Evolutionary conservation across 2,113 vertebrate genomes (phyloP).

Genomic region (Tachuris rubrigastra): DNA sequence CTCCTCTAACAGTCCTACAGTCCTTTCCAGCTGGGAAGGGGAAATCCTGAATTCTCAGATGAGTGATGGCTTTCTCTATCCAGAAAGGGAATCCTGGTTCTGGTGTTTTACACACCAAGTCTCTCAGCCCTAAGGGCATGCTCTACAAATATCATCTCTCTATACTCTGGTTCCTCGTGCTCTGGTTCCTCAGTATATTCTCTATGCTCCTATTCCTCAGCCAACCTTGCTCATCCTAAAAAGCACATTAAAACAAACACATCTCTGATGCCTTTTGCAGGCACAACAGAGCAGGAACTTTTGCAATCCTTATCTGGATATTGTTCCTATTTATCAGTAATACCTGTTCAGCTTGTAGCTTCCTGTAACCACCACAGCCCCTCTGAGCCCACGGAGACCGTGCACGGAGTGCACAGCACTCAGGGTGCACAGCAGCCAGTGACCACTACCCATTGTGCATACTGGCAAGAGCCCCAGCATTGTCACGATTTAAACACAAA

Average conservation of each 20-base stretch:
- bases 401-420: rapidly evolving
- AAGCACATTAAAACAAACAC: background rate
- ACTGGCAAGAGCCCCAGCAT: background rate
- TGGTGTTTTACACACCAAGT: background rate
- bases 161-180: background rate
- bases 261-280: background rate
- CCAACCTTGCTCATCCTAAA: background rate
- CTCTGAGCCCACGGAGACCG: background rate
- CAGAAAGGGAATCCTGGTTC: background rate
- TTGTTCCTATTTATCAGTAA: background rate
- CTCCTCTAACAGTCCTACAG: background rate
- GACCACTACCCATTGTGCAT: background rate
- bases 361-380: background rate
- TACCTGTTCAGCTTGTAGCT: background rate
- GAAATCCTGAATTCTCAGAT: background rate
- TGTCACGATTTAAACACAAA: background rate
- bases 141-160: background rate
- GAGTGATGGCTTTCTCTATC: background rate
- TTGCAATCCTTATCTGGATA: background rate
- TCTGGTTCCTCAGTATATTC: background rate
- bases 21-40: background rate
- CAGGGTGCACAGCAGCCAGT: background rate
- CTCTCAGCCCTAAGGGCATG: background rate
- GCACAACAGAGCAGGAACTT: background rate
- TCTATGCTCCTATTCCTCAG: background rate